Evolutionary conservation across 2,888 invertebrate genomes (phyloP).

Genomic region (Tetranychus piercei): DNA sequence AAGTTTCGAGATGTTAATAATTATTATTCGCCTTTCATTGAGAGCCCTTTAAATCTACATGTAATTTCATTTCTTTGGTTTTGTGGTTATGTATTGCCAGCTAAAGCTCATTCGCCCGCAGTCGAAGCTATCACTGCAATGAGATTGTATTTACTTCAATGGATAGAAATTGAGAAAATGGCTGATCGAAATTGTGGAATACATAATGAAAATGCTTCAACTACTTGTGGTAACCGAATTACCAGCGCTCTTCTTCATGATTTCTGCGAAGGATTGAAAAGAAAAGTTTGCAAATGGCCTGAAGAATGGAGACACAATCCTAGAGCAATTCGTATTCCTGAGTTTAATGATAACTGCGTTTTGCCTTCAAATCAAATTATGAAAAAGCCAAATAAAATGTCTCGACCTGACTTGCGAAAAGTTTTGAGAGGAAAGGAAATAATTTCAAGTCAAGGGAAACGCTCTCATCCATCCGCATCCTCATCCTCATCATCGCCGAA

Average conservation of each 20-base stretch:
- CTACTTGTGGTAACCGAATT: background rate
- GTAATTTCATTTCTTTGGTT: background rate
- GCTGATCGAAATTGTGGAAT: background rate
- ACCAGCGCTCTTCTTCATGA: too few relatives aligned
- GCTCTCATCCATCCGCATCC: too few relatives aligned
- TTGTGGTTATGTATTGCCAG: background rate
- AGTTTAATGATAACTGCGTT: too few relatives aligned
- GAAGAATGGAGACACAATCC: too few relatives aligned
- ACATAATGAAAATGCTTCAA: background rate
- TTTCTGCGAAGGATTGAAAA: too few relatives aligned
- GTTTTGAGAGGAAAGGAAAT: too few relatives aligned
- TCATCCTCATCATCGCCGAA: background rate
- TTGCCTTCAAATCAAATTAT: too few relatives aligned
- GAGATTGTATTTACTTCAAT: background rate
- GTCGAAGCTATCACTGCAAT: background rate
- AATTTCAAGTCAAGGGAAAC: too few relatives aligned
- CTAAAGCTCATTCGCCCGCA: background rate
- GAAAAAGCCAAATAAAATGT: too few relatives aligned
- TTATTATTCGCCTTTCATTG: background rate
- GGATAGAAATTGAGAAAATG: background rate
- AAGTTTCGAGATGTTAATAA: background rate
- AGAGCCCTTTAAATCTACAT: background rate
- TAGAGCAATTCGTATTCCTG: too few relatives aligned
- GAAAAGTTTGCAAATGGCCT: too few relatives aligned
- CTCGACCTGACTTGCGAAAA: too few relatives aligned